Evolutionary conservation across 2,797 vertebrate species (phyloP), one percentile per base, ranked within the genome.

Genomic region (Epinephelus malabaricus): DNA sequence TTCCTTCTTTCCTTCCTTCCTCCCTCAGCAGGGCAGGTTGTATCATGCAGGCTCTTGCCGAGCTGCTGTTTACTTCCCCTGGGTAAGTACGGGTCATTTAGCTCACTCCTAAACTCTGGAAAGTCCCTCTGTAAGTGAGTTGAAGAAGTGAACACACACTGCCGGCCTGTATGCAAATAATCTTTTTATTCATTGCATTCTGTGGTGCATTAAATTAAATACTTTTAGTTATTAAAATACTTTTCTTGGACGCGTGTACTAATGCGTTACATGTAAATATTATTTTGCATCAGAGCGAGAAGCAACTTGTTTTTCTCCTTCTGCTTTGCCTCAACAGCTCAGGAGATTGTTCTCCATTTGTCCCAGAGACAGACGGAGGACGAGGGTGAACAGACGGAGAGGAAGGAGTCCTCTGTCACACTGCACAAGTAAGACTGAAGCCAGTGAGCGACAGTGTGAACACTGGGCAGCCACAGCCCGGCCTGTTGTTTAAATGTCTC

Each of bases 61-160:
- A 88, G 88, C 83, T 79, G 18, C 76, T 87, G 86, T 91, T 92
- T 85, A 86, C 90, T 69, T 86, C 73, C 67, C 14, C 1, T 18
- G 67, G 30, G 66, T 60, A 15, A 51, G 21, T 79, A 77, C 46
- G 90, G 85, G 82, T 92, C 90, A 88, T 92, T 92, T 87, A 88
- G 86, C 81, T 75, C 75, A 55, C 82, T 63, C 88, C 77, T 60
- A 81, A 2, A 61, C 23, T 69, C 77, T 76, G 78, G 83, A 88
- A 87, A 91, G 84, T 70, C 82, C 90, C 86, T 71, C 45, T 25
- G 56, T 6, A 45, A 54, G 55, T 50, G 59, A 46, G 45, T 15
- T 15, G 40, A 12, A 12, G 40, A 11, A 43, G 40, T 73, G 53
- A 34, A 30, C 47, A 18, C 25, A 63, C 34, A 55, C 40, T 5